These are phyloP conservation scores for Gobiocypris rarus DNA, from an alignment of 2,113 vertebrate genomes.

Conservation along the genomic window DNA sequence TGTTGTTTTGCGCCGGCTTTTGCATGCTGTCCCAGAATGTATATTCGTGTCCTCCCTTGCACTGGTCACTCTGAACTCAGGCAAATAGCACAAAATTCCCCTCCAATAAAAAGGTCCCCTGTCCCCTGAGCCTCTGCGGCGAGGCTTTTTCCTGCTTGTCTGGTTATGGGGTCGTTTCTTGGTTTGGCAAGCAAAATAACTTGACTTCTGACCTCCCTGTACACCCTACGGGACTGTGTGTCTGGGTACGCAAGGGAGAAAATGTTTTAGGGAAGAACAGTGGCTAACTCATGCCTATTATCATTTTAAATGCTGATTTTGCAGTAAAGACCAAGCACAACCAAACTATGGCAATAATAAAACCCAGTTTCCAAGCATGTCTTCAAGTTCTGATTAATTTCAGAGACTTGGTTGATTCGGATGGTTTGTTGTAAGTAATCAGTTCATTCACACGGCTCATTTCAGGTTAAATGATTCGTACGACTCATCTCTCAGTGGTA, in stretches of 20 bases:
- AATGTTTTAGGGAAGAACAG: not conserved
- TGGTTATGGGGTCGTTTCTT: constrained; percentile 49
- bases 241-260: constrained; percentile 34
- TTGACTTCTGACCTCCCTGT: constrained; percentile 43
- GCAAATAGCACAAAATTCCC: constrained; percentile 41
- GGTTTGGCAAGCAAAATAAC: constrained; percentile 44
- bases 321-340: not conserved
- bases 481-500: not conserved
- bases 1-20: constrained; percentile 50
- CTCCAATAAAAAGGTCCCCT: constrained; percentile 46
- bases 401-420: not conserved
- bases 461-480: not conserved
- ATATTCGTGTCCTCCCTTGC: constrained; percentile 28
- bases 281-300: not conserved
- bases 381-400: not conserved
- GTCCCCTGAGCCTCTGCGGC: constrained; percentile 27
- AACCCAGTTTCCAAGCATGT: not conserved
- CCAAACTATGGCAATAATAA: not conserved
- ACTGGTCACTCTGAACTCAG: constrained; percentile 47
- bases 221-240: constrained; percentile 34
- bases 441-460: not conserved
- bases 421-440: not conserved
- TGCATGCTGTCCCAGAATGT: constrained; percentile 41
- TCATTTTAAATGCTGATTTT: not conserved
- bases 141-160: constrained; percentile 39